Evolutionary conservation across 2,888 invertebrate genomes (phyloP), one percentile per base, ranked within the genome.

Genomic region (Rhimphoctona megacephalus): DNA sequence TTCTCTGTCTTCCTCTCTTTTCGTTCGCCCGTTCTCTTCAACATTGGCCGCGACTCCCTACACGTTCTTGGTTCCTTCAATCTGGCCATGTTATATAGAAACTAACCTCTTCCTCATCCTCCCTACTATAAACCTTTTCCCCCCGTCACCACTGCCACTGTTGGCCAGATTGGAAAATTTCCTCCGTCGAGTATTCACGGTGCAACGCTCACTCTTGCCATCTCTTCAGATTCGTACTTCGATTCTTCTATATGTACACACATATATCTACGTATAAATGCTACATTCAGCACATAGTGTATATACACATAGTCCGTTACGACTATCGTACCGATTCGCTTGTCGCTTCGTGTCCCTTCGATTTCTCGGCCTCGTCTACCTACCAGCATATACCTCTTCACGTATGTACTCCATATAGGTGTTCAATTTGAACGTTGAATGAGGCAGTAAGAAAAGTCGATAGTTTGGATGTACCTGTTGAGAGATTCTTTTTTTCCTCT

Each of bases 11-110:
- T 89, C 89, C 85, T 70, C 61, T 72, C 90, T 91, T 90, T 89
- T 89, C 89, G 54, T 54, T 61, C 73, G 39, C 70, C 89, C 87
- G 81, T 85, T 87, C 87, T 87, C 85, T 85, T 88, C 90, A 90
- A 88, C 91, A 89, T 89, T 91, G 90, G 90, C 85, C 89, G 81
- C 54, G 83, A 67, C 66, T 77, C 72, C 33, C 54, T 83, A 88
- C 83, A 89, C 90, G 89, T 91, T 91, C 90, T 91, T 90, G 89
- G 89, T 91, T 91, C 91, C 90, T 93, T 91, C 93, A 92, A 92
- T 92, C 93, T 92, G 92, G 91, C 79, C 89, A 88, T 87, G 90
- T 92, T 92, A 91, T 90, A 91, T 88, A 90, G 88, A 88, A 89
- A 90, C 89, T 82, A 86, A 77, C 76, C 74, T 78, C 36, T 49